Base-by-base conservation (phyloP, 1,140 invertebrate species). In the Tribolium castaneum region DNA sequence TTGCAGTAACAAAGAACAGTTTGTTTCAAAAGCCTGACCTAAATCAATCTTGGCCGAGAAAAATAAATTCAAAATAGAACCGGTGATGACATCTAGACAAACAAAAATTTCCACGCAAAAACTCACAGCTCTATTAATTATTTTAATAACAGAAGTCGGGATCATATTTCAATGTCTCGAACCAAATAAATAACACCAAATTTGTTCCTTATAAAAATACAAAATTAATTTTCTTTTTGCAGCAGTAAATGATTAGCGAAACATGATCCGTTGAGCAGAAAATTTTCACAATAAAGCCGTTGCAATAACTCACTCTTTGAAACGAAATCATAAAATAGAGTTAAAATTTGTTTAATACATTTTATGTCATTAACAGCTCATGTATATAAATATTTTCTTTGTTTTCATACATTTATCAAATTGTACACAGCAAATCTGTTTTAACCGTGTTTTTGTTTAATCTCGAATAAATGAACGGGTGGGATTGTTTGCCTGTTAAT, bases 311-410 rank as follows among this genome's bases (percentile, higher is more conserved):
- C 30, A 35, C 30, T 62, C 10, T 13, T 66, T 35, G 51, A 66
- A 66, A 22, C 13, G 5, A 35, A 66, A 34, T 66, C 25, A 35
- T 66, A 66, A 39, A 66, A 66, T 25, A n/a, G 9, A 10, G 22
- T 62, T 16, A 16, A 25, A 62, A n/a, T 25, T 22, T 62, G 56
- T 62, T 30, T 22, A 25, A 62, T 30, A 62, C 56, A 62, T 66
- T 66, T 66, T 35, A 13, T 14, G 59, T 66, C 59, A 66, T 66
- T 13, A 66, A 12, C 59, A 66, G 59, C 59, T 34, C 30, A 66
- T 30, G 30, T 30, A n/a, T 35, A 66, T 66, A 66, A 66, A 66
- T 66, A 66, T 25, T 30, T 62, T 35, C 59, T 66, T 66, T 66
- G 59, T 66, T 6, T 59, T 62, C 56, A 22, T 3, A 30, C 22